phyloP scores from a whole-genome alignment of 2,113 vertebrate species.

The Dolichotis patagonum region DNA sequence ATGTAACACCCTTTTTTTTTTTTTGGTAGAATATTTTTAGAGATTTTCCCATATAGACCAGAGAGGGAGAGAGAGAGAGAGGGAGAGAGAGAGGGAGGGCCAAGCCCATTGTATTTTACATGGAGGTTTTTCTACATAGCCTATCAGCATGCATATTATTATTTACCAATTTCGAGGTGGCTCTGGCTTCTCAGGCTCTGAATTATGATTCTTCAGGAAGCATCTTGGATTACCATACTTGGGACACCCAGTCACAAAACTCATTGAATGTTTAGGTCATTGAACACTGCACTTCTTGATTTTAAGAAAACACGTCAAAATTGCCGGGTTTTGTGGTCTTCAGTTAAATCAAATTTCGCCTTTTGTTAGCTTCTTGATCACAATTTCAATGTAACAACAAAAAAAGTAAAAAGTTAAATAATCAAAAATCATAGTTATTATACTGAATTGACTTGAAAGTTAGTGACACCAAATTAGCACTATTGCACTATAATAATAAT shows the following conservation, averaged over 20 bases:
- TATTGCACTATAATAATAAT: too few species aligned
- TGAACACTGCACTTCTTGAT: accelerated
- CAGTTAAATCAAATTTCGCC: background rate
- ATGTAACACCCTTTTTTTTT: conserved; percentile 69
- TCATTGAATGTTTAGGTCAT: accelerated
- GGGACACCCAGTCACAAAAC: accelerated
- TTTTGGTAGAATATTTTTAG: conserved; percentile 30
- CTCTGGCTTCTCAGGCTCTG: background rate
- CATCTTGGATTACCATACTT: accelerated
- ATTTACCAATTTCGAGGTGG: background rate
- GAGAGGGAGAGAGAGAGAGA: conserved; percentile 25
- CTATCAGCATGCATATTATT: background rate
- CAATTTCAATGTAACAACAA: background rate
- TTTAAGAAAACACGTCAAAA: background rate
- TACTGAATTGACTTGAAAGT: background rate
- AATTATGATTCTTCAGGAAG: background rate
- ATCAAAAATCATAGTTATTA: background rate
- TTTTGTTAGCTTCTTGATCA: background rate
- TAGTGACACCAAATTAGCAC: too few species aligned
- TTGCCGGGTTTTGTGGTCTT: too few species aligned
- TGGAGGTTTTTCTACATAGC: conserved; percentile 56
- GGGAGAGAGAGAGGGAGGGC: conserved; percentile 27
- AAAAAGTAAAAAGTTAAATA: background rate
- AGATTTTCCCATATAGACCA: conserved; percentile 81
- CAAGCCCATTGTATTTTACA: conserved; percentile 79